These are phyloP conservation scores for Pseudorectes ferrugineus DNA, from an alignment of 2,113 vertebrate genomes.

Conservation along the genomic window DNA sequence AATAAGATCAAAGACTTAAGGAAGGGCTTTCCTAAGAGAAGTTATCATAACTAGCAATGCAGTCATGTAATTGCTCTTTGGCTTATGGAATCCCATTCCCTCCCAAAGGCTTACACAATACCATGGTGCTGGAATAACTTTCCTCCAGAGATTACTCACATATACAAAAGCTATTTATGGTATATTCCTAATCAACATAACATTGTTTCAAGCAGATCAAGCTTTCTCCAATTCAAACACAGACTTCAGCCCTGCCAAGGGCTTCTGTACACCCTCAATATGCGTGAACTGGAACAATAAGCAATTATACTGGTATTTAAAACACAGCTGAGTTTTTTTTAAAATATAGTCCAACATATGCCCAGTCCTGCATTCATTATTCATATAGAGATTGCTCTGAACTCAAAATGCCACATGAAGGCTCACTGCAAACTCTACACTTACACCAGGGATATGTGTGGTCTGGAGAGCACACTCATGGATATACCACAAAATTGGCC, in stretches of 20 bases:
- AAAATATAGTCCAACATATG: background rate
- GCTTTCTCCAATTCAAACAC: background rate
- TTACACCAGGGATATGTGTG: background rate
- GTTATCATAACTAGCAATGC: background rate
- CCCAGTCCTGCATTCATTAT: background rate
- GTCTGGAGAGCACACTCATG: background rate
- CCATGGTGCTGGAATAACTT: background rate
- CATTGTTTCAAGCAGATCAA: background rate
- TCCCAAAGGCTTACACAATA: background rate
- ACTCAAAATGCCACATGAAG: background rate
- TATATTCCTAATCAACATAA: background rate
- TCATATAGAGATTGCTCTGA: background rate
- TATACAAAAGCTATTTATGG: background rate
- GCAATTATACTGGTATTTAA: background rate
- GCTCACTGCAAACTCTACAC: background rate
- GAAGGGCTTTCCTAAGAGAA: background rate
- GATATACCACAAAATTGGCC: background rate
- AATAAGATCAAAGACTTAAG: background rate
- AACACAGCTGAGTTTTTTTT: background rate
- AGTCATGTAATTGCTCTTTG: background rate
- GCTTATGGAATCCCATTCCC: background rate
- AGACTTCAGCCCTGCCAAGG: background rate
- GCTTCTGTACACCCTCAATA: background rate
- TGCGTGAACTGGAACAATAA: background rate
- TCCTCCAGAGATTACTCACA: background rate